These are phyloP conservation scores for Nipponacmea schrenckii DNA, from an alignment of 2,888 invertebrate genomes.

Conservation along the genomic window DNA sequence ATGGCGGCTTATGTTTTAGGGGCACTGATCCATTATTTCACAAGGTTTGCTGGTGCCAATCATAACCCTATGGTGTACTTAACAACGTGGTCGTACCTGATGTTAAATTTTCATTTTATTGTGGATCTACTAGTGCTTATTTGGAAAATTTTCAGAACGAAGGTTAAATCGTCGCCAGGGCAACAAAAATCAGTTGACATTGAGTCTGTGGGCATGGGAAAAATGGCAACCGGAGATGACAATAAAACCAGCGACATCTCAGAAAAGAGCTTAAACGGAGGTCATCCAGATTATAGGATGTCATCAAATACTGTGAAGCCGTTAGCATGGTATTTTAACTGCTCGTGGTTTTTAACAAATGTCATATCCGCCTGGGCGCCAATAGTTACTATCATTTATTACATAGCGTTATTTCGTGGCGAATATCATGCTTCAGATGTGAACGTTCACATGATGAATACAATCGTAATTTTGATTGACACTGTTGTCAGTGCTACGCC, in stretches of 20 bases:
- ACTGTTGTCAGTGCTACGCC: conserved; percentile 45
- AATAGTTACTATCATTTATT: conserved; percentile 56
- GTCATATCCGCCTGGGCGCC: conserved; percentile 41
- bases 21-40: conserved; percentile 19
- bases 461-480: conserved; percentile 47
- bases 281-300: background rate
- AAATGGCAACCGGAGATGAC: no score
- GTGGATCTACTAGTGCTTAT: conserved; percentile 27
- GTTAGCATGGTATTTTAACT: conserved; percentile 42
- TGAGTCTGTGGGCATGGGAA: background rate
- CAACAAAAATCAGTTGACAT: background rate
- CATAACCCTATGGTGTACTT: conserved; percentile 48
- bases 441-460: conserved; percentile 52
- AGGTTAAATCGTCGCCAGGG: background rate
- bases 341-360: conserved; percentile 52
- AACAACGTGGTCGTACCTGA: conserved; percentile 61
- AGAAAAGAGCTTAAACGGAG: background rate
- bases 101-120: conserved; percentile 51
- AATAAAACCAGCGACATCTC: background rate
- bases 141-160: background rate
- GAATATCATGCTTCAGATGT: conserved; percentile 33
- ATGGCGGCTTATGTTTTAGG: conserved; percentile 28
- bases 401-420: conserved; percentile 41
- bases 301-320: background rate
- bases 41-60: conserved; percentile 13